Percentiles rank a stretch among this genome's conserved stretches.
Conservation (phyloP, 2,113 vertebrate genomes). For the Arvicanthis niloticus region DNA sequence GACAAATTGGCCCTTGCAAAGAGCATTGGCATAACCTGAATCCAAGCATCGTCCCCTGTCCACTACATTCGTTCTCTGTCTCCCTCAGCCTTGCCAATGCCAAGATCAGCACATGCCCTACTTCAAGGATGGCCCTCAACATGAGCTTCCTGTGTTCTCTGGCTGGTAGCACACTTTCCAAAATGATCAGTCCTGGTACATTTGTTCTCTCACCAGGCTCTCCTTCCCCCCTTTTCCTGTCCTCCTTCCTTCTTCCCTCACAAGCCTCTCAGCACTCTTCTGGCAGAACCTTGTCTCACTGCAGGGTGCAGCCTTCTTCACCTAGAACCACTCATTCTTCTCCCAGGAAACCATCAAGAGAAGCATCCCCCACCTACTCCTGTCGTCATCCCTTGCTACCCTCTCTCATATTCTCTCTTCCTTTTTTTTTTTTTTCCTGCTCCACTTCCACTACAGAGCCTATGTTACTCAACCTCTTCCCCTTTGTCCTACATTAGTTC, state of each 20-base stretch:
- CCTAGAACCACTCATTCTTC: background rate
- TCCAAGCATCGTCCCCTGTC: background rate
- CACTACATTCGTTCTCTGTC: background rate
- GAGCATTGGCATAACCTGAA: background rate
- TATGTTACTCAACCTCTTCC: background rate
- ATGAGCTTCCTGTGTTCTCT: conserved; percentile 70
- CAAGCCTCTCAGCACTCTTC: conserved; percentile 15
- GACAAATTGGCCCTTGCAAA: conserved; percentile 49
- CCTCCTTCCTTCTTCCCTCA: background rate
- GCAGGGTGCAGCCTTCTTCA: background rate
- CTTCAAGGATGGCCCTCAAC: conserved; percentile 14
- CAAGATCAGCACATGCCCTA: background rate
- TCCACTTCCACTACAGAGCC: background rate
- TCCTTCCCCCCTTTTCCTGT: conserved; percentile 52
- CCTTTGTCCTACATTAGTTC: conserved; percentile 55
- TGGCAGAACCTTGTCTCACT: background rate
- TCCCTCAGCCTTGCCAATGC: background rate
- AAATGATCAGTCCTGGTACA: conserved; percentile 58
- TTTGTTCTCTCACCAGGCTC: conserved; percentile 76
- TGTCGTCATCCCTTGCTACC: background rate
- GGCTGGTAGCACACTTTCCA: conserved; percentile 51
- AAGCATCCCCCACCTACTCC: background rate
- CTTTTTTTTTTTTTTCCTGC: background rate
- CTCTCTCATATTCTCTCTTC: background rate
- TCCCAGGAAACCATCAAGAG: background rate